Percentiles rank a stretch among this genome's conserved stretches.
Evolutionary conservation across 2,797 vertebrate species (phyloP).

Genomic region (Tapirus indicus): DNA sequence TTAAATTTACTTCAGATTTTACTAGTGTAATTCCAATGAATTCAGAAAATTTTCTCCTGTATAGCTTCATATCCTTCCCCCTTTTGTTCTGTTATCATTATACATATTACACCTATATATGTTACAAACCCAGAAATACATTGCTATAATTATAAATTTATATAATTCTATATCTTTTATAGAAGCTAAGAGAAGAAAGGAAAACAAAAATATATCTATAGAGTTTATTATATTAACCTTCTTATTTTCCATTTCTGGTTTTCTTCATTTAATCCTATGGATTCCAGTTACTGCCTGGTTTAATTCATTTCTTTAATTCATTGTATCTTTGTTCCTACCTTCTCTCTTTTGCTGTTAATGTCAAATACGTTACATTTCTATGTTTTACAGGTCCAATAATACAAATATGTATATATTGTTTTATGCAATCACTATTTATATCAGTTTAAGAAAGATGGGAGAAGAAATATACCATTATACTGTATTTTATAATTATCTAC

Average conservation of each 20-base stretch:
- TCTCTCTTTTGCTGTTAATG: background rate
- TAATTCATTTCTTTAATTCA: background rate
- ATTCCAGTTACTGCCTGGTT: background rate
- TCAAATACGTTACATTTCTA: background rate
- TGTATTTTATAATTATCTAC: background rate
- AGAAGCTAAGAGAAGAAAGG: background rate
- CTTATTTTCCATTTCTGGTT: background rate
- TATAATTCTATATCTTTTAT: background rate
- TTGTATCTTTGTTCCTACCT: background rate
- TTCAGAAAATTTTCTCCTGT: background rate
- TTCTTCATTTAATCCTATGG: background rate
- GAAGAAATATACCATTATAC: background rate
- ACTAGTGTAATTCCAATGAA: background rate
- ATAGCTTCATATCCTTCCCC: background rate
- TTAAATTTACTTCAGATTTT: background rate
- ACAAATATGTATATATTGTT: background rate
- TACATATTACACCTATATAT: background rate
- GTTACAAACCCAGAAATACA: background rate
- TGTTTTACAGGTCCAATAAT: background rate
- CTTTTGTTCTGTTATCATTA: background rate
- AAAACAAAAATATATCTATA: background rate
- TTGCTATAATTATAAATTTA: background rate
- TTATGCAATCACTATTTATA: background rate
- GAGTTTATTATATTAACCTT: background rate
- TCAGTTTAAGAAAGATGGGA: background rate